Conservation (phyloP, 2,888 invertebrate species). For the Tortrix viridana region DNA sequence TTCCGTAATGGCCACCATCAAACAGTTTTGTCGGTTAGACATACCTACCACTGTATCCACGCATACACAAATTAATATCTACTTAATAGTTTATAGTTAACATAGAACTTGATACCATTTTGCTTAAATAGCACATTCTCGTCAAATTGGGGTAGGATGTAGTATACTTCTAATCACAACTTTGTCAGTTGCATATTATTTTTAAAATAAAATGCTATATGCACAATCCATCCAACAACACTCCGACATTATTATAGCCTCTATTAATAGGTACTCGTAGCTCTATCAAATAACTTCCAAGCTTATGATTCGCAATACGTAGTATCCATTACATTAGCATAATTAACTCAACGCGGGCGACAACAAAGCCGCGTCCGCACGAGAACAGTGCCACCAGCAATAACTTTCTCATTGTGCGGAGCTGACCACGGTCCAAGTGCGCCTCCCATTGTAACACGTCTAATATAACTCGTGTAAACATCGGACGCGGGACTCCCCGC, state of each 20-base stretch:
- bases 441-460: conserved; percentile 25
- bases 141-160: too few relatives aligned
- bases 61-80: conserved; percentile 24
- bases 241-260: too few relatives aligned
- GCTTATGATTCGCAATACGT: conserved; percentile 33
- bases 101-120: neutral
- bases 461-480: conserved; percentile 46
- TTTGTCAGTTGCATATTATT: too few relatives aligned
- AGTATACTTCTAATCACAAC: too few relatives aligned
- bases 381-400: conserved; percentile 51
- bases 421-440: conserved; percentile 39
- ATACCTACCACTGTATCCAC: conserved; percentile 22
- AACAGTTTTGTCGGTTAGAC: conserved; percentile 35
- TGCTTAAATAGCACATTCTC: neutral
- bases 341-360: conserved; percentile 48
- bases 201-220: too few relatives aligned
- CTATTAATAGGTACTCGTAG: conserved; percentile 4
- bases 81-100: conserved; percentile 12
- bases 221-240: too few relatives aligned
- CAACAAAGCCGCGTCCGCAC: conserved; percentile 55
- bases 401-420: conserved; percentile 52
- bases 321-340: conserved; percentile 54
- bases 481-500: conserved; percentile 66
- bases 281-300: neutral
- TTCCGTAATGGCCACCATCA: conserved; percentile 53